These are phyloP conservation scores for Apamea sordens DNA, from an alignment of 2,888 invertebrate genomes.

Conservation along the genomic window DNA sequence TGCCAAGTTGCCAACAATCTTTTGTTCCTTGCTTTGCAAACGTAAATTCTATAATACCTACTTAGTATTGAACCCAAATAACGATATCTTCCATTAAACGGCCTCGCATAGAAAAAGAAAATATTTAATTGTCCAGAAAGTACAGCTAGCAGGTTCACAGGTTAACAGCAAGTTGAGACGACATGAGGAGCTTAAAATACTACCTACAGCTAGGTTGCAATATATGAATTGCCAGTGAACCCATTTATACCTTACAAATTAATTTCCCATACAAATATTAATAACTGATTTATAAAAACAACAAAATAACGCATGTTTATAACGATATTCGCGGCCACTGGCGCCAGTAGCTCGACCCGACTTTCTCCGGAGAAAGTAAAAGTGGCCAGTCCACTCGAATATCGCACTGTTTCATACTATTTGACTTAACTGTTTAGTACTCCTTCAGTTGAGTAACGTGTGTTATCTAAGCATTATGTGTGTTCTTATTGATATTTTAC, in stretches of 20 bases:
- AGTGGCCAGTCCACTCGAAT: slow-evolving; percentile 63
- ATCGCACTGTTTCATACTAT: slow-evolving; percentile 57
- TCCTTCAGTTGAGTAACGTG: slow-evolving; percentile 40
- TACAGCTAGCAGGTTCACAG: too few species aligned
- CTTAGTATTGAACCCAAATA: not conserved
- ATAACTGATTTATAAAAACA: slow-evolving; percentile 6
- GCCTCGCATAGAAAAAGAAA: not conserved
- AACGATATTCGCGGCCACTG: slow-evolving; percentile 26
- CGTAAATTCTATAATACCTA: not conserved
- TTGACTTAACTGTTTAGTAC: slow-evolving; percentile 30
- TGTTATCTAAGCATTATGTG: slow-evolving; percentile 52
- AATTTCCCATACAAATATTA: not conserved
- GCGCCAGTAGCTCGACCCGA: slow-evolving; percentile 47
- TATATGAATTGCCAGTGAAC: too few species aligned
- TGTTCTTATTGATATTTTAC: slow-evolving; percentile 35
- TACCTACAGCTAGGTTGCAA: too few species aligned
- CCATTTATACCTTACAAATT: not conserved
- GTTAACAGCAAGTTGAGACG: too few species aligned
- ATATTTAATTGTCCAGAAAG: too few species aligned
- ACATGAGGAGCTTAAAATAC: too few species aligned
- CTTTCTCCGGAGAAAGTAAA: slow-evolving; percentile 68
- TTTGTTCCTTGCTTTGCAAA: not conserved
- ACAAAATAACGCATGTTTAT: slow-evolving; percentile 35
- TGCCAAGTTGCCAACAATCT: not conserved
- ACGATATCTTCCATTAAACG: not conserved